Evolutionary conservation across 2,113 vertebrate genomes (phyloP).

Genomic region (Genyomyrus donnyi): DNA sequence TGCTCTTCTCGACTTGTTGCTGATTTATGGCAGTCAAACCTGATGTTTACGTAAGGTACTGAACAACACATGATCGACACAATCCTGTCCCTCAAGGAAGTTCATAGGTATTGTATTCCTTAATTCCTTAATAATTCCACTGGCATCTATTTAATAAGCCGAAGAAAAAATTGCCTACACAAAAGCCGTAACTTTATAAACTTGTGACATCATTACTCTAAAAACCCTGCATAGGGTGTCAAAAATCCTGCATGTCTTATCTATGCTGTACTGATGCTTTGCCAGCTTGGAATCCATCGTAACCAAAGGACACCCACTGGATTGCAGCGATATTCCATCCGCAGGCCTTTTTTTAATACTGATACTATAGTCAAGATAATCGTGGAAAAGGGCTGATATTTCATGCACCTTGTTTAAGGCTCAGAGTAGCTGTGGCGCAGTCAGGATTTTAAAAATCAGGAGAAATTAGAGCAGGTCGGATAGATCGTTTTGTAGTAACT

Average conservation of each 20-base stretch:
- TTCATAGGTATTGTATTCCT: not conserved
- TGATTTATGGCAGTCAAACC: not conserved
- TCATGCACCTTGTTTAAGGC: not conserved
- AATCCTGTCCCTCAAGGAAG: not conserved
- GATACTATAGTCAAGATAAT: not conserved
- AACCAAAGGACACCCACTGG: slow-evolving; percentile 9
- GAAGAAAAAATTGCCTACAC: not conserved
- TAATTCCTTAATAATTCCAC: too few relatives aligned
- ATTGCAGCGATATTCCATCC: slow-evolving; percentile 1
- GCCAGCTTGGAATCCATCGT: slow-evolving; percentile 2
- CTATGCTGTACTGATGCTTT: not conserved
- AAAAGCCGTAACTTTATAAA: not conserved
- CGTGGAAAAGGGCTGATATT: slow-evolving; percentile 5
- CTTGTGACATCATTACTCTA: not conserved
- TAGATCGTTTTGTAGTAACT: not conserved
- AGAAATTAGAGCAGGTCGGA: not conserved
- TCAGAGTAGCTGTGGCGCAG: not conserved
- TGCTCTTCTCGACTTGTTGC: slow-evolving; percentile 26
- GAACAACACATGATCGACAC: not conserved
- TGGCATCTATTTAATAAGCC: not conserved
- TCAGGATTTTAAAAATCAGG: not conserved
- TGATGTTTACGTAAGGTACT: slow-evolving; percentile 4
- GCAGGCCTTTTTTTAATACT: not conserved
- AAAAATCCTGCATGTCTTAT: slow-evolving; percentile 9
- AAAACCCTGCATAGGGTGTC: not conserved